Evolutionary conservation across 2,888 invertebrate genomes (phyloP), one percentile per base, ranked within the genome.

Genomic region (Hemithea aestivaria): DNA sequence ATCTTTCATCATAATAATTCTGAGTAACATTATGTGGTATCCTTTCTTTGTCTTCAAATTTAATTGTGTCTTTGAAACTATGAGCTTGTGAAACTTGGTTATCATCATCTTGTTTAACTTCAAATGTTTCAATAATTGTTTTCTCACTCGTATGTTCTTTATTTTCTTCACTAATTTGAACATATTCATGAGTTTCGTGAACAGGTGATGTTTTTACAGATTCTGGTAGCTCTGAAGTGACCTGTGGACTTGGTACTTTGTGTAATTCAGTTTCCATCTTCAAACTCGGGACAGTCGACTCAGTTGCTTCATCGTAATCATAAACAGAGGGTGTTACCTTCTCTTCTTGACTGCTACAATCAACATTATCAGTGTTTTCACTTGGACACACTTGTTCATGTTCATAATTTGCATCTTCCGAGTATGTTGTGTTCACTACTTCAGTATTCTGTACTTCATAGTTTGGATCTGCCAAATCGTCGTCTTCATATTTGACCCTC

Each of bases 1-100:
- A 92, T 56, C 91, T 87, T 62, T 91, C 91, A 73, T 91, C 92
- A 63, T 90, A 87, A 61, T 78, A 83, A 53, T 75, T 85, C 45
- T 77, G 75, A 42, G 67, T 56, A 40, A 72, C 61, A 50, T 60
- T 72, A 29, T 74, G 79, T 9, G 54, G 52, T 35, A 68, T 51
- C 44, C 63, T 72, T 7, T 65, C 59, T 53, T 77, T 79, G 12
- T 68, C 71, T 37, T 67, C 72, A 64, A 53, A 57, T 64, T 73
- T 75, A 11, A 53, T 47, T 22, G 51, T 45, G 47, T 42, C 58
- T 26, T 52, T 49, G 62, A 21, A 58, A 36, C 51, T 56, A 46
- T 12, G 35, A 12, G 58, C 23, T 42, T 61, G 59, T 39, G 57
- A 39, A 10, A 53, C 51, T 39, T 63, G 58, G 44, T 55, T 61